These are phyloP conservation scores for Oryzias sinensis DNA, from an alignment of 2,797 vertebrate species.

Conservation along the genomic window DNA sequence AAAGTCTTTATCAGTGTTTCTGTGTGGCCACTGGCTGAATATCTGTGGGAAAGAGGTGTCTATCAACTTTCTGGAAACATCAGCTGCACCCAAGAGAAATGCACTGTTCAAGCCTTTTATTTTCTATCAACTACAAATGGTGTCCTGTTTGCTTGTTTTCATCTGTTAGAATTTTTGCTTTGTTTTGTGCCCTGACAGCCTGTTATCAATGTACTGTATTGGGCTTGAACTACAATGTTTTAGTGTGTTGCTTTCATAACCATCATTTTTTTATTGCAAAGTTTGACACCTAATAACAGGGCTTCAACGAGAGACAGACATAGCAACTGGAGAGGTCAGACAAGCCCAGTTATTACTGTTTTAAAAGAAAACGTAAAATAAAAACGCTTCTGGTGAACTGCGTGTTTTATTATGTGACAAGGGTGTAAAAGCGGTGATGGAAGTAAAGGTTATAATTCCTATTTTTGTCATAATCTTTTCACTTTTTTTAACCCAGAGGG, in stretches of 20 bases:
- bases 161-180: conserved; percentile 22
- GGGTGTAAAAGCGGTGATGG: neutral
- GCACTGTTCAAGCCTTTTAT: conserved; percentile 28
- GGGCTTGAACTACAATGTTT: too few relatives aligned
- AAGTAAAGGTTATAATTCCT: neutral
- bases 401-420: neutral
- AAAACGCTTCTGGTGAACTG: neutral
- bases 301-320: conserved; percentile 17
- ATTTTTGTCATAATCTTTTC: neutral
- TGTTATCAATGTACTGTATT: neutral
- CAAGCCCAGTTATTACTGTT: conserved; percentile 2
- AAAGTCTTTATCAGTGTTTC: conserved; percentile 63
- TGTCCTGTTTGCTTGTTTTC: conserved; percentile 22
- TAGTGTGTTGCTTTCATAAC: too few relatives aligned
- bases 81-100: conserved; percentile 52
- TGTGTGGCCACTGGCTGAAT: conserved; percentile 60
- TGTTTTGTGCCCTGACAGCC: too few relatives aligned
- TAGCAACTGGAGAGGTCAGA: neutral
- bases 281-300: neutral
- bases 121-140: conserved; percentile 25
- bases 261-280: too few relatives aligned
- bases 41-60: conserved; percentile 48
- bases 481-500: neutral
- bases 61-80: conserved; percentile 67
- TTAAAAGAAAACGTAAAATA: neutral